Conservation (phyloP, 2,888 invertebrate species). For the Torymus tubicola region DNA sequence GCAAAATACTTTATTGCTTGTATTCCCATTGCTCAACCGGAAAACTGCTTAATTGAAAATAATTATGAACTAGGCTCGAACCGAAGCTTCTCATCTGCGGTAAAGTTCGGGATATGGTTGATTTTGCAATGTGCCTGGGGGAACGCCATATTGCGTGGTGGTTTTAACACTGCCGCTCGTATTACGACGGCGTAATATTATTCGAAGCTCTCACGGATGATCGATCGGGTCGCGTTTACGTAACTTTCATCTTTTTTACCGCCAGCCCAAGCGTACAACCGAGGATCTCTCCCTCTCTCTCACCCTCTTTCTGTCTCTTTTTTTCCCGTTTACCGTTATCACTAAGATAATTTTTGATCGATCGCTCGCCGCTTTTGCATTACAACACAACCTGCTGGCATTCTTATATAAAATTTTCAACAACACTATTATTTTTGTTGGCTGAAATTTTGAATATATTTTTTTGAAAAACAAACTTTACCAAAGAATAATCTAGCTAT, state of each 20-base stretch:
- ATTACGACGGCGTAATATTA: conserved; percentile 11
- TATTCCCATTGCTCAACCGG: too few species aligned
- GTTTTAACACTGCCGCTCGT: not conserved
- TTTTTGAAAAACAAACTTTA: too few species aligned
- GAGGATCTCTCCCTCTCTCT: not conserved
- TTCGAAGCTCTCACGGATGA: conserved; percentile 15
- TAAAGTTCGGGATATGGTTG: conserved; percentile 18
- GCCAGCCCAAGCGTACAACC: too few species aligned
- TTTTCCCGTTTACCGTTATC: conserved; percentile 1
- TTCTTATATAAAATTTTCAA: not conserved
- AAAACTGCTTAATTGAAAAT: too few species aligned
- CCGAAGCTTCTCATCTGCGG: not conserved
- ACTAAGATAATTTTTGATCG: conserved; percentile 35
- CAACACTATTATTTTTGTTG: too few species aligned
- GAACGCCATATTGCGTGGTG: not conserved
- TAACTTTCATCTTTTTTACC: conserved; percentile 16
- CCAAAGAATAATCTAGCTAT: too few species aligned
- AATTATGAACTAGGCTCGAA: not conserved
- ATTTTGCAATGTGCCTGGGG: conserved; percentile 17
- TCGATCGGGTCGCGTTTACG: conserved; percentile 24
- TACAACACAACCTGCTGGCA: not conserved
- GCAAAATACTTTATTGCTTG: too few species aligned
- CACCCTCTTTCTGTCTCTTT: not conserved
- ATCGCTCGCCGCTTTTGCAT: conserved; percentile 22
- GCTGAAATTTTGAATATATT: too few species aligned